phyloP scores from a whole-genome alignment of 2,113 vertebrate species.

The Pseudopipra pipra region DNA sequence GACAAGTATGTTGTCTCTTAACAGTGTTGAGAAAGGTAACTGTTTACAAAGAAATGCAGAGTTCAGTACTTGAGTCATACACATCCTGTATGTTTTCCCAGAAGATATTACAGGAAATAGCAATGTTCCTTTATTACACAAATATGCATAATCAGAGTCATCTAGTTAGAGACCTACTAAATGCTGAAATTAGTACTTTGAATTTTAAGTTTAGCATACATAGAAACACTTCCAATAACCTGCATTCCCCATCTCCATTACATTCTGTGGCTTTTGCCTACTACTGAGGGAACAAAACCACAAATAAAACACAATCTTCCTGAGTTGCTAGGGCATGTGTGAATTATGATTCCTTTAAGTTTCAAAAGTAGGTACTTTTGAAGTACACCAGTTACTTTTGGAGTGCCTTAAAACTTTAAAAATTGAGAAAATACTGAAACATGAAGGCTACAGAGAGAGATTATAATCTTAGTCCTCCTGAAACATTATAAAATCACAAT shows the following conservation, averaged over 20 bases:
- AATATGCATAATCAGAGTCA: background rate
- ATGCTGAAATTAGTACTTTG: background rate
- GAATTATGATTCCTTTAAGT: background rate
- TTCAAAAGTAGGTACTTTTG: background rate
- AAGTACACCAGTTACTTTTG: background rate
- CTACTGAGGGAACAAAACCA: background rate
- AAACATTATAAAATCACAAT: background rate
- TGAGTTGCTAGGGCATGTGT: background rate
- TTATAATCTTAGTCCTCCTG: background rate
- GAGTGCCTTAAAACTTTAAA: background rate
- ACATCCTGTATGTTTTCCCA: background rate
- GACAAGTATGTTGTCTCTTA: background rate
- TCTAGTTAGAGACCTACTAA: background rate
- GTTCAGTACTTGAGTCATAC: background rate
- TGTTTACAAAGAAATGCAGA: background rate
- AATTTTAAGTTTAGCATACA: background rate
- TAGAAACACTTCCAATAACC: background rate
- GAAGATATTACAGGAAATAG: background rate
- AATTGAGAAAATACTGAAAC: background rate
- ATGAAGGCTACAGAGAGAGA: background rate
- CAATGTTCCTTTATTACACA: background rate
- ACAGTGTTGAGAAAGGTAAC: background rate
- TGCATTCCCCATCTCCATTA: background rate
- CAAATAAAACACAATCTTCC: background rate
- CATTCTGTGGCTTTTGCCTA: background rate